Percentiles rank a stretch among this genome's conserved stretches.
These are phyloP conservation scores for Lochmaea crataegi DNA, from an alignment of 2,888 invertebrate species.

Conservation along the genomic window DNA sequence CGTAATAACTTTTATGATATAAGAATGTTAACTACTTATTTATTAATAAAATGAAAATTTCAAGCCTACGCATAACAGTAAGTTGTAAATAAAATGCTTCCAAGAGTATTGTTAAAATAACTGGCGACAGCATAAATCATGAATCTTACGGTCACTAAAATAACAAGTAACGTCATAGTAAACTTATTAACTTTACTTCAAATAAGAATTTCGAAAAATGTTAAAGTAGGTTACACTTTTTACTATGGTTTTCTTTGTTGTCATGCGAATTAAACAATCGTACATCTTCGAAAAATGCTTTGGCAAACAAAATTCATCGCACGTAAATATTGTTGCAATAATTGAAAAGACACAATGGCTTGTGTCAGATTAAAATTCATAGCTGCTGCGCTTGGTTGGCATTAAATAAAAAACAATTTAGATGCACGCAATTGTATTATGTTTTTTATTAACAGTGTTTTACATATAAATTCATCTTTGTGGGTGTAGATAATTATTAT, in stretches of 20 bases:
- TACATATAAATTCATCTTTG: background rate
- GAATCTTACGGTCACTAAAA: no score
- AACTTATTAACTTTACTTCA: background rate
- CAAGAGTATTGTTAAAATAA: no score
- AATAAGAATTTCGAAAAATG: background rate
- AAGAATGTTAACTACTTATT: no score
- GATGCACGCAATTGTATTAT: constrained; percentile 1
- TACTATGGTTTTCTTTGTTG: background rate
- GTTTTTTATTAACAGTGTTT: background rate
- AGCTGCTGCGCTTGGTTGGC: background rate
- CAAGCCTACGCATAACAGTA: no score
- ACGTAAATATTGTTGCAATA: constrained; percentile 2
- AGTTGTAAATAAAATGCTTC: no score
- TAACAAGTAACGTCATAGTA: background rate
- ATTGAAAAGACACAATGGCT: constrained; percentile 1
- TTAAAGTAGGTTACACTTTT: background rate
- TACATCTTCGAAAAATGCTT: background rate
- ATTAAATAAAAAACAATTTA: constrained; percentile 4
- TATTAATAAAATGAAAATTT: no score
- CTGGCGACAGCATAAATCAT: no score
- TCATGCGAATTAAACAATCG: background rate
- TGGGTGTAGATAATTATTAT: background rate
- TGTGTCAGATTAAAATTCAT: background rate
- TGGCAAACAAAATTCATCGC: background rate
- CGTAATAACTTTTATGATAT: no score